Evolutionary conservation across 2,797 vertebrate species (phyloP).

Genomic region (Sebastes aleutianus): DNA sequence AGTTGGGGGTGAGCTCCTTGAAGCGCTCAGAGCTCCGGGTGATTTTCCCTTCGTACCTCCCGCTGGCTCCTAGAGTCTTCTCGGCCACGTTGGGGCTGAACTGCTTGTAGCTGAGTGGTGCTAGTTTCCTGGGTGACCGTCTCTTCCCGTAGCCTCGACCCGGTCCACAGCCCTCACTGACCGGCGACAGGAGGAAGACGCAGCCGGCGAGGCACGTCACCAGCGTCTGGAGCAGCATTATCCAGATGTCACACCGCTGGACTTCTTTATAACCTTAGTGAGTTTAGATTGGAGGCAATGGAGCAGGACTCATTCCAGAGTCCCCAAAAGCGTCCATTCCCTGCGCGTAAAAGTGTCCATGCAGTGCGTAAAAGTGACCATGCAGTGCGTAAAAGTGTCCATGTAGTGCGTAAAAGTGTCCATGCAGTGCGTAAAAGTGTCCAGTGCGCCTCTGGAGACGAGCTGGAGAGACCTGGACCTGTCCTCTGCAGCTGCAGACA

Average conservation of each 20-base stretch:
- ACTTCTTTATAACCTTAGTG: conserved; percentile 33
- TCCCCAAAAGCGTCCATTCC: conserved; percentile 84
- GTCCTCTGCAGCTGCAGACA: conserved; percentile 61
- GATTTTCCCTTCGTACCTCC: conserved; percentile 93
- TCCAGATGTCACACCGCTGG: conserved; percentile 51
- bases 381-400: conserved; percentile 81
- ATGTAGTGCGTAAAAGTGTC: conserved; percentile 74
- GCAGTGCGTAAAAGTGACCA: conserved; percentile 78
- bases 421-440: conserved; percentile 83
- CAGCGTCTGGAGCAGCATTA: conserved; percentile 82
- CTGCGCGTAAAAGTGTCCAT: conserved; percentile 79
- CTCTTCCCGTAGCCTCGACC: conserved; percentile 93
- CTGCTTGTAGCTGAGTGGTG: conserved; percentile 92
- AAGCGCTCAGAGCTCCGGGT: conserved; percentile 92
- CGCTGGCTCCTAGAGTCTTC: conserved; percentile 94
- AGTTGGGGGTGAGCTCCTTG: conserved; percentile 95
- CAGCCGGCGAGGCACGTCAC: conserved; percentile 85
- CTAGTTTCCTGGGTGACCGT: conserved; percentile 89
- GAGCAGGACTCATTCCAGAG: conserved; percentile 68
- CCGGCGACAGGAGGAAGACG: conserved; percentile 82
- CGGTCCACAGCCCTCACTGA: conserved; percentile 88
- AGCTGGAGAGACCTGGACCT: conserved; percentile 12
- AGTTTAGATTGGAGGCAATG: conserved; percentile 70
- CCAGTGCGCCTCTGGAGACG: conserved; percentile 76
- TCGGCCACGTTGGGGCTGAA: conserved; percentile 97